Conservation (phyloP, 2,888 invertebrate species). For the Aquatica leii region DNA sequence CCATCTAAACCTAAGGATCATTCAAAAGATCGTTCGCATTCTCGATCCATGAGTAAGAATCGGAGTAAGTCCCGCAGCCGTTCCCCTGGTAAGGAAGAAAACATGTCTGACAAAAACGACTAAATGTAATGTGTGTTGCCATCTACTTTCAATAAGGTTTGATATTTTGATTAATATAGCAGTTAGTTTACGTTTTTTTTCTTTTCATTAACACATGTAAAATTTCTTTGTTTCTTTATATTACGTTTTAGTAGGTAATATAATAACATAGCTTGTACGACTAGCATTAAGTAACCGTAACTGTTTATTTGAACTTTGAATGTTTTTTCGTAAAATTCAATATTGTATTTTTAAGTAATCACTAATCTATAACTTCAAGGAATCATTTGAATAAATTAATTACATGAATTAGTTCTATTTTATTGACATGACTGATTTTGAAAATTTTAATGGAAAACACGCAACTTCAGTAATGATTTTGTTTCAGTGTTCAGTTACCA, state of each 20-base stretch:
- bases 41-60: slow-evolving; percentile 69
- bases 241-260: neutral
- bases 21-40: slow-evolving; percentile 71
- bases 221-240: slow-evolving; percentile 11
- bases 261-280: slow-evolving; percentile 1
- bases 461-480: neutral
- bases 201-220: neutral
- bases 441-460: too few relatives aligned
- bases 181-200: neutral
- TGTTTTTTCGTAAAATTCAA: slow-evolving; percentile 4
- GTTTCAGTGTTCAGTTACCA: slow-evolving; percentile 13
- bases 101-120: slow-evolving; percentile 47
- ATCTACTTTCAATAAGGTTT: slow-evolving; percentile 13
- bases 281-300: slow-evolving; percentile 1
- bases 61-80: slow-evolving; percentile 59
- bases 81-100: slow-evolving; percentile 49
- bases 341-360: slow-evolving; percentile 5
- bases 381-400: slow-evolving; percentile 11
- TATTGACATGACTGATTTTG: too few relatives aligned
- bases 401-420: neutral
- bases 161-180: slow-evolving; percentile 11
- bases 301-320: neutral
- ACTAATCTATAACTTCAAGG: slow-evolving; percentile 1
- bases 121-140: slow-evolving; percentile 23
- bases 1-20: slow-evolving; percentile 64